phyloP scores from a whole-genome alignment of 2,888 invertebrate species.

The Aradus depressus region DNA sequence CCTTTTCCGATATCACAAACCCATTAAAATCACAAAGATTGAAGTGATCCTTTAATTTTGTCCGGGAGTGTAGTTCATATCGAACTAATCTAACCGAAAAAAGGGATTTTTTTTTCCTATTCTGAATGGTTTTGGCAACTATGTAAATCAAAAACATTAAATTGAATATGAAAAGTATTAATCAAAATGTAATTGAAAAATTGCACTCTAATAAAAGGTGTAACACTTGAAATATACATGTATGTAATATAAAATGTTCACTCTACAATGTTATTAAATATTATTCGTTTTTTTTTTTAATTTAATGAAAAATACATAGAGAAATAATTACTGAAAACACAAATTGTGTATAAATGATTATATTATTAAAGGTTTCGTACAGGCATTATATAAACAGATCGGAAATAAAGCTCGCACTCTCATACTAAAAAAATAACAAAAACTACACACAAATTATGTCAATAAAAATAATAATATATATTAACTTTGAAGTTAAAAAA shows the following conservation, averaged over 20 bases:
- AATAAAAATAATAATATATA: conserved; percentile 21
- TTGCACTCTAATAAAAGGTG: conserved; percentile 14
- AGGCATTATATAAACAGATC: conserved; percentile 19
- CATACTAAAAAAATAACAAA: conserved; percentile 19
- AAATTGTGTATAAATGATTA: conserved; percentile 15
- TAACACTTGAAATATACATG: conserved; percentile 12
- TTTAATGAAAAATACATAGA: conserved; percentile 17
- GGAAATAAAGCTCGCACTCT: conserved; percentile 17
- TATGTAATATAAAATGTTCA: conserved; percentile 17
- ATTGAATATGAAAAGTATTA: conserved; percentile 17
- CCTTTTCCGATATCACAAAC: too few species aligned
- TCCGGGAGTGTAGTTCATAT: too few species aligned
- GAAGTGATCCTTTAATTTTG: too few species aligned
- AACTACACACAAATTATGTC: conserved; percentile 17
- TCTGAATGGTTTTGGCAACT: too few species aligned
- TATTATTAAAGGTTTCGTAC: conserved; percentile 16
- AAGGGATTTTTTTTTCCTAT: too few species aligned
- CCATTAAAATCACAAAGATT: too few species aligned
- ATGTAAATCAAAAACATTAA: too few species aligned
- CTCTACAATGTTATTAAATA: conserved; percentile 13
- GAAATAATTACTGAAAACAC: conserved; percentile 17
- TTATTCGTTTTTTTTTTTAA: conserved; percentile 9
- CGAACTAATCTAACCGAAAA: too few species aligned
- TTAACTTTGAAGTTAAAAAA: conserved; percentile 19
- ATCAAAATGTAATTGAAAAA: conserved; percentile 15